A percentile compares a stretch with the other conserved stretches of the same genome.
phyloP scores from a whole-genome alignment of 2,888 invertebrate species.

The Thumatha senex region DNA sequence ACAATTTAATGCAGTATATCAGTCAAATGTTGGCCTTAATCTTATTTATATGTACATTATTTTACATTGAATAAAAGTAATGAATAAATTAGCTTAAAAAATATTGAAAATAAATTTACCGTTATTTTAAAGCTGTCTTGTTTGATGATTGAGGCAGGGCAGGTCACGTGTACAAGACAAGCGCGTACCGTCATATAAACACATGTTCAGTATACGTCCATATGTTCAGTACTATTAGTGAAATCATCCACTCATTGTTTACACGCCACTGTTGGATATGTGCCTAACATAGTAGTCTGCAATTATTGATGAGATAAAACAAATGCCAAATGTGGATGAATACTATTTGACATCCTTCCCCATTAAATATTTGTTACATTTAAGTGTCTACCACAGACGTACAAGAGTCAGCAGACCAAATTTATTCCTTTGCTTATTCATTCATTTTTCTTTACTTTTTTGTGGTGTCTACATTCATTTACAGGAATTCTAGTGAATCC shows the following conservation, averaged over 20 bases:
- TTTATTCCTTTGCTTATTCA: no score
- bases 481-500: no score
- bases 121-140: no score
- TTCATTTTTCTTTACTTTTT: no score
- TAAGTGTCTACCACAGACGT: no score
- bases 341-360: constrained; percentile 22
- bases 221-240: constrained; percentile 68
- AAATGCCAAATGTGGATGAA: constrained; percentile 4
- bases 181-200: constrained; percentile 43
- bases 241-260: constrained; percentile 58
- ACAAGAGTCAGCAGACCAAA: no score
- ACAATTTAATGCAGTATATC: constrained; percentile 44
- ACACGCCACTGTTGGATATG: constrained; percentile 58
- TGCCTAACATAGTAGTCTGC: constrained; percentile 50
- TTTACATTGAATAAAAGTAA: constrained; percentile 7
- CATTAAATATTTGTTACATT: constrained; percentile 20
- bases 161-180: constrained; percentile 46
- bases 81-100: constrained; percentile 46
- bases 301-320: constrained; percentile 28
- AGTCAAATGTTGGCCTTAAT: constrained; percentile 12
- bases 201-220: constrained; percentile 33
- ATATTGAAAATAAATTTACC: no score
- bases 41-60: neutral
- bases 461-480: no score
- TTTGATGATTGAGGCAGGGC: no score